Conservation (phyloP, 2,797 vertebrate species). For the Psittacula echo region DNA sequence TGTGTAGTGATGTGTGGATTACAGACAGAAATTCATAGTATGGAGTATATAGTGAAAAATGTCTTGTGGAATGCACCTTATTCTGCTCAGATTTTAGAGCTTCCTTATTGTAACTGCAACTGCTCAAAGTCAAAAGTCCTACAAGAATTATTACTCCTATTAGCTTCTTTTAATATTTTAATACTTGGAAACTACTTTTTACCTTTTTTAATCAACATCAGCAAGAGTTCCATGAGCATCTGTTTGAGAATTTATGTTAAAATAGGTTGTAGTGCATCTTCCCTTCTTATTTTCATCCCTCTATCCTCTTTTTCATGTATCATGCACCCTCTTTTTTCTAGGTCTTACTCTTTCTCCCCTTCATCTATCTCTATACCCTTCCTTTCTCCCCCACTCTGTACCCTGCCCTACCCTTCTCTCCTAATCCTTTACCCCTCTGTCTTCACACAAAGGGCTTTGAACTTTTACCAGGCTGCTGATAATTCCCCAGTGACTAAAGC, state of each 20-base stretch:
- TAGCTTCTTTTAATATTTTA: slow-evolving; percentile 17
- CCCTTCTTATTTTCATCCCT: not conserved
- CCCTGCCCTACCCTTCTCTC: not conserved
- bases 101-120: not conserved
- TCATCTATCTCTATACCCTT: not conserved
- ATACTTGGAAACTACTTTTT: not conserved
- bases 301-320: not conserved
- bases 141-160: not conserved
- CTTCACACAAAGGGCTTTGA: slow-evolving; percentile 59
- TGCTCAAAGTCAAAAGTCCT: not conserved
- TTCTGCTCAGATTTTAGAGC: not conserved
- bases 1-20: not conserved
- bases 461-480: slow-evolving; percentile 48
- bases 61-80: not conserved
- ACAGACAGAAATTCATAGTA: not conserved
- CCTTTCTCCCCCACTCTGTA: not conserved
- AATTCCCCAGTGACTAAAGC: slow-evolving; percentile 25
- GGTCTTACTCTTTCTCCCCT: not conserved
- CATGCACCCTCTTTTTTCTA: not conserved
- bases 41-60: not conserved
- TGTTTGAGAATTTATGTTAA: not conserved
- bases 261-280: not conserved
- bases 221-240: not conserved
- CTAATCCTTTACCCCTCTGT: slow-evolving; percentile 18
- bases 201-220: not conserved